Conservation (phyloP, 2,888 invertebrate genomes). For the Brenthis ino region DNA sequence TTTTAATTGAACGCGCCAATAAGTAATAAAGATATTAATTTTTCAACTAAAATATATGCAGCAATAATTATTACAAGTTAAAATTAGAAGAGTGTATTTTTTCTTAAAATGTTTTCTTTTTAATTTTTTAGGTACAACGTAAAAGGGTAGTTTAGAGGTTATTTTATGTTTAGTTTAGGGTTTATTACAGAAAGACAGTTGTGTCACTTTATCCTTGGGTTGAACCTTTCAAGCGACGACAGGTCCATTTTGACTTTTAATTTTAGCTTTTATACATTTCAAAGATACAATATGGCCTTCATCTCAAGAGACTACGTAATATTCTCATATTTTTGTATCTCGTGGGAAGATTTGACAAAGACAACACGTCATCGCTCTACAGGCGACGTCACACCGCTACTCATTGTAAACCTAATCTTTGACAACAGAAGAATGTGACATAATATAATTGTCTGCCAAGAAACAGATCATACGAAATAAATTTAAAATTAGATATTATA, state of each 20-base stretch:
- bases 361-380: conserved; percentile 5
- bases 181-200: too few species aligned
- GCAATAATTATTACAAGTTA: too few species aligned
- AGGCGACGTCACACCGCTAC: conserved; percentile 12
- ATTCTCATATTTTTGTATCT: conserved; percentile 10
- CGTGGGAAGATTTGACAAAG: conserved; percentile 17
- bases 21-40: too few species aligned
- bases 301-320: neutral
- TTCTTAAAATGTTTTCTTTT: too few species aligned
- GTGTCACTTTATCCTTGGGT: too few species aligned
- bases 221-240: neutral
- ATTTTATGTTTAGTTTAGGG: too few species aligned
- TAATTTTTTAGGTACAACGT: too few species aligned
- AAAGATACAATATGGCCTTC: conserved; percentile 10
- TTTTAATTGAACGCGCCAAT: too few species aligned
- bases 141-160: too few species aligned
- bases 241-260: neutral
- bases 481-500: conserved; percentile 13
- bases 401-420: neutral
- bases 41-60: too few species aligned
- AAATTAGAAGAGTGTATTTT: too few species aligned
- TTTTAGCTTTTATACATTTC: neutral
- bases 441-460: conserved; percentile 8
- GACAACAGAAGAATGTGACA: neutral
- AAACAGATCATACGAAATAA: neutral